Percentiles rank a stretch among this genome's conserved stretches.
These are phyloP conservation scores for Allolobophora icterica DNA, from an alignment of 2,888 invertebrate genomes.

Conservation along the genomic window DNA sequence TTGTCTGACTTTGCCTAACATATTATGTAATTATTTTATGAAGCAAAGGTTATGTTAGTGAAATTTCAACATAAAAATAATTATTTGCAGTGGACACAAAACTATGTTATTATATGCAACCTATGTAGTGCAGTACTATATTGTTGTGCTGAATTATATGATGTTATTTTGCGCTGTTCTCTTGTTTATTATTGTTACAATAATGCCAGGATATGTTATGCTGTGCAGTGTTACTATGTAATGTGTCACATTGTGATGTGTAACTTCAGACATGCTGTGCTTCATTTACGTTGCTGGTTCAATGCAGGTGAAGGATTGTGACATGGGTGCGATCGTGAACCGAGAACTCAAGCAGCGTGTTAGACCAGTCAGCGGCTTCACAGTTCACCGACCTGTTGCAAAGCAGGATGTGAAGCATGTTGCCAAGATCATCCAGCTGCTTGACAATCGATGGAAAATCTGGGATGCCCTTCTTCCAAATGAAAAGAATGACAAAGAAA, in stretches of 20 bases:
- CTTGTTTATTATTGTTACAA: neutral
- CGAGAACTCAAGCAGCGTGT: conserved; percentile 92
- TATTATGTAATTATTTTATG: neutral
- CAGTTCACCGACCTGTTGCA: conserved; percentile 56
- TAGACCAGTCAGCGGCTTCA: conserved; percentile 72
- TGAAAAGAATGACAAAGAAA: conserved; percentile 59
- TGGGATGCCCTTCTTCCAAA: conserved; percentile 72
- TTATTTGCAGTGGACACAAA: neutral
- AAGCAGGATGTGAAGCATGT: conserved; percentile 89
- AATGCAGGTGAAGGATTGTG: conserved; percentile 81
- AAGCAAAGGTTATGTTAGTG: neutral
- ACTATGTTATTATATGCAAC: neutral
- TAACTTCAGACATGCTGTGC: neutral
- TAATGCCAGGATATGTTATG: neutral
- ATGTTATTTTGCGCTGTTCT: neutral
- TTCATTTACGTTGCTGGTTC: neutral
- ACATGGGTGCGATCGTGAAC: conserved; percentile 93
- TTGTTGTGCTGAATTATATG: neutral
- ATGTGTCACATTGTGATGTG: neutral
- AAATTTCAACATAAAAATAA: neutral
- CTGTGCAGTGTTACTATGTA: neutral
- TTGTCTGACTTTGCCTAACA: neutral
- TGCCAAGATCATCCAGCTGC: conserved; percentile 86
- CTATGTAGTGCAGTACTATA: no score
- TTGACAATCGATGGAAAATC: conserved; percentile 82